A percentile compares a stretch with the other conserved stretches of the same genome.
Conservation (phyloP, 2,113 vertebrate species). For the Cyanoliseus patagonus region DNA sequence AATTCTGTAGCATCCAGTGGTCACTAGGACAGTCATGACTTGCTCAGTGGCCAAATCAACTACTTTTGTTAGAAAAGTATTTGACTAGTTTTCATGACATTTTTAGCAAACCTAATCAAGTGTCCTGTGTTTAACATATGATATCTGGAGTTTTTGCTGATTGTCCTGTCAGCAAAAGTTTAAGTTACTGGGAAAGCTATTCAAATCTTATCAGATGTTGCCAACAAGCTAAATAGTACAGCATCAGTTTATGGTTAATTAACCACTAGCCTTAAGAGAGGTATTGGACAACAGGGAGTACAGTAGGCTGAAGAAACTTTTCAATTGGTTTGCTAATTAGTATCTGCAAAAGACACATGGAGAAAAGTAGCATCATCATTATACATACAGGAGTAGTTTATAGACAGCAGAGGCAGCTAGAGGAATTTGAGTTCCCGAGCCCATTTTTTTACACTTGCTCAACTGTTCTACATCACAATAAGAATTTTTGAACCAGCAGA, state of each 20-base stretch:
- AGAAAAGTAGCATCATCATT: background rate
- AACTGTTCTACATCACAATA: background rate
- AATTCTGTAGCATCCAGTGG: background rate
- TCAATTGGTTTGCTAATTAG: background rate
- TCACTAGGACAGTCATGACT: background rate
- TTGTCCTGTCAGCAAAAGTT: background rate
- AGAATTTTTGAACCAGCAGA: background rate
- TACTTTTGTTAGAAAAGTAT: background rate
- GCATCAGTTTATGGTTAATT: background rate
- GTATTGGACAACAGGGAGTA: background rate
- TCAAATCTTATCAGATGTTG: background rate
- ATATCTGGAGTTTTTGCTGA: background rate
- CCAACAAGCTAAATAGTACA: background rate
- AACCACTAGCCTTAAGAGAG: background rate
- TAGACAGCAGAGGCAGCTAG: background rate
- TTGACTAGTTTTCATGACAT: background rate
- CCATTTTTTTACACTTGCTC: background rate
- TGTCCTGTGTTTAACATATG: background rate
- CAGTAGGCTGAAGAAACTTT: background rate
- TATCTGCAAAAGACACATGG: background rate
- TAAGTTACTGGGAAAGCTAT: background rate
- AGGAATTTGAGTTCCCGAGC: background rate
- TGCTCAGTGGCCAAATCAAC: rapidly evolving
- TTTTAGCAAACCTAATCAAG: background rate
- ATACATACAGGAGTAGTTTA: background rate